Conservation (phyloP, 2,113 vertebrate species). For the Ctenodactylus gundi region DNA sequence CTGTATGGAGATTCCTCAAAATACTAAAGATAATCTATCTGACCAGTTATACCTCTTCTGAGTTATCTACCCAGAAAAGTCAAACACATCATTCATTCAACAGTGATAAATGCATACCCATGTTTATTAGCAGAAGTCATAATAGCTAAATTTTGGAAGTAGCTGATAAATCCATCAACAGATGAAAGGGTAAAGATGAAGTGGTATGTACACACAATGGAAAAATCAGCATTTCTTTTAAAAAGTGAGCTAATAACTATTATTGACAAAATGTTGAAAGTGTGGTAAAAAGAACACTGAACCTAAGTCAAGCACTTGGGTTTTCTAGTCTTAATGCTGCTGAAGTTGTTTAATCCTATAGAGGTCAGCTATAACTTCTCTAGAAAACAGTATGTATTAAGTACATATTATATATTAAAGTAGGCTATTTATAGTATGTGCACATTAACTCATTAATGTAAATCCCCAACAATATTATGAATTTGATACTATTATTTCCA, state of each 20-base stretch:
- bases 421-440: background rate
- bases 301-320: background rate
- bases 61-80: too few species aligned
- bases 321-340: background rate
- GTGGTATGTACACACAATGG: too few species aligned
- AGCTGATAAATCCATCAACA: too few species aligned
- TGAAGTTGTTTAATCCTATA: background rate
- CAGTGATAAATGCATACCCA: too few species aligned
- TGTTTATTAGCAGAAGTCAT: too few species aligned
- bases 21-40: too few species aligned
- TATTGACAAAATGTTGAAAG: background rate
- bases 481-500: background rate
- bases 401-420: background rate
- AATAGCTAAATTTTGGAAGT: too few species aligned
- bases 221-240: constrained; percentile 21
- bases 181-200: too few species aligned
- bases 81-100: too few species aligned
- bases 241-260: background rate
- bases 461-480: background rate
- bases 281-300: background rate
- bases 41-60: too few species aligned
- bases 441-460: background rate
- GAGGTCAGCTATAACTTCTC: background rate
- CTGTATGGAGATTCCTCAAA: too few species aligned
- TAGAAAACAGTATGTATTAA: background rate